Evolutionary conservation across 2,888 invertebrate genomes (phyloP).

Genomic region (Apodemia duryi): DNA sequence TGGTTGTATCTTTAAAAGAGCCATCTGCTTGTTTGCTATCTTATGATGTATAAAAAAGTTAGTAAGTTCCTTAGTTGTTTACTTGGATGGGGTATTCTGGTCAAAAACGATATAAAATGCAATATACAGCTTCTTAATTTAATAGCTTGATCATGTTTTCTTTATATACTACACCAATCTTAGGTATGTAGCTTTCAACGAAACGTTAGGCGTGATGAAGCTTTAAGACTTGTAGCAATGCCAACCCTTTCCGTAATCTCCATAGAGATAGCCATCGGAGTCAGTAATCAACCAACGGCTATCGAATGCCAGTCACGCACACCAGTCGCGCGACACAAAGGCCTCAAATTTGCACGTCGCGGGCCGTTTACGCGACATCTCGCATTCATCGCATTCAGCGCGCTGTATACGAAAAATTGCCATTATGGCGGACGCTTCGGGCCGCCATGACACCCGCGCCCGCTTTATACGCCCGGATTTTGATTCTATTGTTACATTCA

Average conservation of each 20-base stretch:
- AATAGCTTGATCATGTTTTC: no score
- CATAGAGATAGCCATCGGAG: constrained; percentile 29
- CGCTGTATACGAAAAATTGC: constrained; percentile 67
- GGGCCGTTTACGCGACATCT: constrained; percentile 55
- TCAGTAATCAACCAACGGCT: constrained; percentile 32
- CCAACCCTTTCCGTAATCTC: constrained; percentile 17
- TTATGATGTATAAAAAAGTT: no score
- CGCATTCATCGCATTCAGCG: constrained; percentile 73
- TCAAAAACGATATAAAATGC: no score
- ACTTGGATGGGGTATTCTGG: no score
- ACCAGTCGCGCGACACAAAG: constrained; percentile 32
- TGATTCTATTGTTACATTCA: constrained; percentile 6
- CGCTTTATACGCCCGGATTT: constrained; percentile 1
- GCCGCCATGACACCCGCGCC: constrained; percentile 10
- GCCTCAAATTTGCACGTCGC: constrained; percentile 37
- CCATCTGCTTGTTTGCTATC: no score
- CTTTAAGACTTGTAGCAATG: neutral
- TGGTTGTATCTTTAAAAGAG: no score
- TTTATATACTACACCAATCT: no score
- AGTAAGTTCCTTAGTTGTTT: no score
- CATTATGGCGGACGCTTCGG: constrained; percentile 50
- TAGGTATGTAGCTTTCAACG: no score
- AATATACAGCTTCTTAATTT: no score
- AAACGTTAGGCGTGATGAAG: no score
- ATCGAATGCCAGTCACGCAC: constrained; percentile 65